Conservation (phyloP, 2,797 vertebrate species). For the Epinephelus malabaricus region DNA sequence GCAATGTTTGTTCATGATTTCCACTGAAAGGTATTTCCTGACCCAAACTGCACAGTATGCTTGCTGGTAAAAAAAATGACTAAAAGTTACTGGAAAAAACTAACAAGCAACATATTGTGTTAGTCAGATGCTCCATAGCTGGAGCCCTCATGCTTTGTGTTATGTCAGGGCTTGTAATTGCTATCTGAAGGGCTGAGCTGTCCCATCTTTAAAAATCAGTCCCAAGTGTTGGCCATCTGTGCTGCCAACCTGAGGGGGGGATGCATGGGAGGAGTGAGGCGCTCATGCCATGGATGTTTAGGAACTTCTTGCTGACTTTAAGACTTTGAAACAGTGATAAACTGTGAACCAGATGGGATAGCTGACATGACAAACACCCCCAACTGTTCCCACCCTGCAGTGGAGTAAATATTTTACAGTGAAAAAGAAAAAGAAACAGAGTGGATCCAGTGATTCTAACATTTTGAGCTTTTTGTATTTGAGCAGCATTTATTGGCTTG, state of each 20-base stretch:
- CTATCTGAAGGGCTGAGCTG: constrained; percentile 41
- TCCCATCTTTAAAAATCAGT: constrained; percentile 55
- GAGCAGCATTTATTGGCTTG: constrained; percentile 36
- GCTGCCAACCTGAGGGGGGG: constrained; percentile 38
- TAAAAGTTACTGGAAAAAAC: constrained; percentile 20
- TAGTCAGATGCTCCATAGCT: constrained; percentile 45
- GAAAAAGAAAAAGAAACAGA: not conserved
- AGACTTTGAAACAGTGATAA: constrained; percentile 47
- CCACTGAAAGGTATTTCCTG: not conserved
- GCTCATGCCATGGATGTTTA: constrained; percentile 51
- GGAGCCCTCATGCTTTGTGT: constrained; percentile 18
- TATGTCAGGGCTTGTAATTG: constrained; percentile 44
- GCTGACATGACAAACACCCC: not conserved
- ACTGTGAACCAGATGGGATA: constrained; percentile 63
- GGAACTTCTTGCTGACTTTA: constrained; percentile 53
- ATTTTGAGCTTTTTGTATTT: constrained; percentile 2
- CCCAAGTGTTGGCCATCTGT: constrained; percentile 76
- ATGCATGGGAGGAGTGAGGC: constrained; percentile 40
- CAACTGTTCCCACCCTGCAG: not conserved
- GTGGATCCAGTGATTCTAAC: not conserved
- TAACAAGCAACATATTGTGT: constrained; percentile 26
- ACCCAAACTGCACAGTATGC: not conserved
- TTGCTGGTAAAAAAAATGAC: constrained; percentile 14
- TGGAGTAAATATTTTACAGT: not conserved
- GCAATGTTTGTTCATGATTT: not conserved